A percentile compares a stretch with the other conserved stretches of the same genome.
These are phyloP conservation scores for Balaeniceps rex DNA, from an alignment of 2,113 vertebrate genomes.

Conservation along the genomic window DNA sequence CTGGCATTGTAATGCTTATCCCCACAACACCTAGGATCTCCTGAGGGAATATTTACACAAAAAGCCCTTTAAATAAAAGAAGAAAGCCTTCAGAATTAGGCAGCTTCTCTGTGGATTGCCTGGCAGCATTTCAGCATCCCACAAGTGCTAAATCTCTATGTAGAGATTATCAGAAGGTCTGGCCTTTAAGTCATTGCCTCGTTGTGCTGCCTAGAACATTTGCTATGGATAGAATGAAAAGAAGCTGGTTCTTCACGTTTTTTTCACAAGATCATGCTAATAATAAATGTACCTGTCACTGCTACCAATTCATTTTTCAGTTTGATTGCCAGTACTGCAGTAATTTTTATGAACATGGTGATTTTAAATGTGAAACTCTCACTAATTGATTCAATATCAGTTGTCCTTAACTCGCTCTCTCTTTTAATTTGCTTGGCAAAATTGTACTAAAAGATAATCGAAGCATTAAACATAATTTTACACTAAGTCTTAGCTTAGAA, in stretches of 20 bases:
- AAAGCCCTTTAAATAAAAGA: neutral
- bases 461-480: neutral
- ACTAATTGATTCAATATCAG: neutral
- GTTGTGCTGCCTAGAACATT: neutral
- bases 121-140: neutral
- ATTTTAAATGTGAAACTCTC: neutral
- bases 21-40: neutral
- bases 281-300: neutral
- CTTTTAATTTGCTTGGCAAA: neutral
- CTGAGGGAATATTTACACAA: neutral
- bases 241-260: rapidly evolving
- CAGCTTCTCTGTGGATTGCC: neutral
- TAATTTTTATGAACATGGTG: neutral
- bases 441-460: neutral
- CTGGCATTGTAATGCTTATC: neutral
- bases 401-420: neutral
- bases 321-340: neutral
- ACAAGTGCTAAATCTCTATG: neutral
- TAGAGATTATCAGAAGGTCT: neutral
- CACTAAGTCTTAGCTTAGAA: neutral
- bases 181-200: neutral
- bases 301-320: neutral
- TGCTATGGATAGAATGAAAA: neutral
- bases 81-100: neutral
- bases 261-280: neutral